Percentiles rank a stretch among this genome's conserved stretches.
Evolutionary conservation across 2,888 invertebrate species (phyloP).

Genomic region (Chelonus formosanus): DNA sequence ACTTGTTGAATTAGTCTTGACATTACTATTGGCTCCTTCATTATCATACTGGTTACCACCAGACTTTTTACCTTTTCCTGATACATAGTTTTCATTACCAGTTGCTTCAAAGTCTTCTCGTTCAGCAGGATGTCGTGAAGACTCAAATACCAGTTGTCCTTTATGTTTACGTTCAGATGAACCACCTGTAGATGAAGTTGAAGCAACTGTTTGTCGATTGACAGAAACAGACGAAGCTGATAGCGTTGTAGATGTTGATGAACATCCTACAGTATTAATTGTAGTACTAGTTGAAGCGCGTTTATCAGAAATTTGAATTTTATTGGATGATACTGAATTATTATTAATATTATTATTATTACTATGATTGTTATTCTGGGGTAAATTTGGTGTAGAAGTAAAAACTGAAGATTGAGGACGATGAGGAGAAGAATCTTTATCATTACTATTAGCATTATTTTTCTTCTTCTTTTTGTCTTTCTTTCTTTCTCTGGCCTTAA

Average conservation of each 20-base stretch:
- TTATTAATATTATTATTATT: conserved; percentile 48
- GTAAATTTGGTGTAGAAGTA: conserved; percentile 37
- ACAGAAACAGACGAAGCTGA: conserved; percentile 45
- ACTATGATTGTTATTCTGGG: conserved; percentile 48
- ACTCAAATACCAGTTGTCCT: conserved; percentile 75
- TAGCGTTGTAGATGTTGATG: conserved; percentile 40
- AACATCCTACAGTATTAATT: conserved; percentile 40
- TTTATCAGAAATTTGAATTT: conserved; percentile 37
- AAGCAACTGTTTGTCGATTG: conserved; percentile 39
- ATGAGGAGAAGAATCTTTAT: conserved; percentile 56
- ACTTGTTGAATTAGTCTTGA: conserved; percentile 69
- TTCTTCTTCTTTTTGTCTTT: conserved; percentile 76
- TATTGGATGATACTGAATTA: background rate
- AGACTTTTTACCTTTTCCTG: conserved; percentile 64
- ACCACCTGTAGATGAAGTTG: conserved; percentile 45
- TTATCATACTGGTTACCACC: conserved; percentile 56
- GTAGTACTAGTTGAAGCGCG: conserved; percentile 48
- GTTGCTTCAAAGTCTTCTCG: conserved; percentile 78
- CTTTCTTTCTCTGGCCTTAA: conserved; percentile 76
- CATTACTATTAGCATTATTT: conserved; percentile 47
- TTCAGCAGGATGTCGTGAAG: conserved; percentile 76
- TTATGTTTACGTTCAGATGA: conserved; percentile 62
- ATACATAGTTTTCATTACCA: conserved; percentile 71
- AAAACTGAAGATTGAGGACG: conserved; percentile 31
- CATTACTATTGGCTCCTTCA: conserved; percentile 51